A percentile compares a stretch with the other conserved stretches of the same genome.
Evolutionary conservation across 37 sponge, comb jelly and placozoan genomes (phyloP).

Genomic region (Chondrosia reniformis): DNA sequence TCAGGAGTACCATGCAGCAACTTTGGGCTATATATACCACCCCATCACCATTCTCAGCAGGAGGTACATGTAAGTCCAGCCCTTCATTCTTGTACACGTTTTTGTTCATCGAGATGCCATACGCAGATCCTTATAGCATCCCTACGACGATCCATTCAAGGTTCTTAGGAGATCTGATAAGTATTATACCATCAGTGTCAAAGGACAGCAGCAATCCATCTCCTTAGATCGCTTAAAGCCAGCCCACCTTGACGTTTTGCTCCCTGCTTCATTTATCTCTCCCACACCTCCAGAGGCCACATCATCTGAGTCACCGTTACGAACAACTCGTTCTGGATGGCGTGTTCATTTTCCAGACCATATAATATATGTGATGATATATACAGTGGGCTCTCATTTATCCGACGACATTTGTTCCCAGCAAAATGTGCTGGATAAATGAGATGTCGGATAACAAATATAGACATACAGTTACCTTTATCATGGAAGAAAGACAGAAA

Average conservation of each 20-base stretch:
- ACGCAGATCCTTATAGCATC: conserved; percentile 24
- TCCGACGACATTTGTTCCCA: too few species aligned
- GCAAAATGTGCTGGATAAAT: too few species aligned
- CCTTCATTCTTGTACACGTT: conserved; percentile 14
- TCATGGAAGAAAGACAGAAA: too few species aligned
- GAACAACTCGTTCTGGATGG: too few species aligned
- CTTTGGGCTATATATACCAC: conserved; percentile 18
- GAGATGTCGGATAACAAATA: too few species aligned
- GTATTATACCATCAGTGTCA: conserved; percentile 12
- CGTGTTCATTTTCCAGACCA: too few species aligned
- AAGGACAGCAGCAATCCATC: conserved; percentile 13
- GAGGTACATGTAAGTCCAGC: conserved; percentile 6
- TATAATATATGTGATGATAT: too few species aligned
- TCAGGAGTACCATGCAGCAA: conserved; percentile 24
- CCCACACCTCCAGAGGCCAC: too few species aligned
- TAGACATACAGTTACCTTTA: too few species aligned
- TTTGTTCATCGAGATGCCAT: conserved; percentile 41
- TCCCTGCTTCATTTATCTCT: too few species aligned
- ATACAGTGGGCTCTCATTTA: too few species aligned
- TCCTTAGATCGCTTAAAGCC: conserved; percentile 17
- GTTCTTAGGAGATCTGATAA: conserved; percentile 19
- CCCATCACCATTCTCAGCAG: background rate
- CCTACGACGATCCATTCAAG: conserved; percentile 46
- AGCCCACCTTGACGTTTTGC: conserved; percentile 16
- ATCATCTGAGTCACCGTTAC: too few species aligned